These are phyloP conservation scores for Aphaenogaster floridana DNA, from an alignment of 1,140 invertebrate genomes.

Conservation along the genomic window DNA sequence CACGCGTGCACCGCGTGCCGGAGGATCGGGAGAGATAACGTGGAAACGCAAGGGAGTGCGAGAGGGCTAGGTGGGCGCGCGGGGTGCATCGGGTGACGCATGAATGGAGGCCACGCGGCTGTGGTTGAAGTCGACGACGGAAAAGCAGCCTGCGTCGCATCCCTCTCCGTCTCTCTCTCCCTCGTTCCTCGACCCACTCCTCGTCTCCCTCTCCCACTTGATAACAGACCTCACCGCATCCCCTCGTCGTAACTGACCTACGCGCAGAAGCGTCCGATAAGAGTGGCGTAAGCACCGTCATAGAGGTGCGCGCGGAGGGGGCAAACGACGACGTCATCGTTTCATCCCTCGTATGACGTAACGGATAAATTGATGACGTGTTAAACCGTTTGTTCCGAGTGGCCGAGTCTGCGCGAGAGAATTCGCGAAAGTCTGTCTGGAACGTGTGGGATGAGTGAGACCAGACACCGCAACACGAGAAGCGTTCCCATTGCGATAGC, in stretches of 20 bases:
- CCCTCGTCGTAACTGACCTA: neutral
- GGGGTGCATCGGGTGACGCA: conserved; percentile 70
- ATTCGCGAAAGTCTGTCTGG: conserved; percentile 12
- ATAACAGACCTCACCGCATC: conserved; percentile 27
- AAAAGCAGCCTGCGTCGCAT: conserved; percentile 26
- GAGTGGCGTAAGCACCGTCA: conserved; percentile 51
- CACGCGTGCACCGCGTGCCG: conserved; percentile 73
- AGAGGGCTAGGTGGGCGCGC: conserved; percentile 15
- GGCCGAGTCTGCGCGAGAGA: conserved; percentile 43
- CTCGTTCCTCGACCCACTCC: neutral
- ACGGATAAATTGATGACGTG: conserved; percentile 60
- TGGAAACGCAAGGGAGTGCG: conserved; percentile 18
- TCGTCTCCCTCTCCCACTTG: conserved; percentile 34
- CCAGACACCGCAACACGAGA: conserved; percentile 4
- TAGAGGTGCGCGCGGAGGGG: neutral
- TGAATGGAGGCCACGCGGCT: conserved; percentile 75
- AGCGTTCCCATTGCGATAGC: neutral
- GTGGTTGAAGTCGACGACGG: conserved; percentile 64
- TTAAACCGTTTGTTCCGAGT: conserved; percentile 31
- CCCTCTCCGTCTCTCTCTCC: neutral
- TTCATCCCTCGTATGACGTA: conserved; percentile 37
- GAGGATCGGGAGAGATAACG: conserved; percentile 10
- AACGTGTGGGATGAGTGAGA: conserved; percentile 13
- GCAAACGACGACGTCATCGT: conserved; percentile 58
- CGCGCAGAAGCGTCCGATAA: conserved; percentile 42